Evolutionary conservation across 2,113 vertebrate genomes (phyloP), one percentile per base, ranked within the genome.

Genomic region (Psettodes erumei): DNA sequence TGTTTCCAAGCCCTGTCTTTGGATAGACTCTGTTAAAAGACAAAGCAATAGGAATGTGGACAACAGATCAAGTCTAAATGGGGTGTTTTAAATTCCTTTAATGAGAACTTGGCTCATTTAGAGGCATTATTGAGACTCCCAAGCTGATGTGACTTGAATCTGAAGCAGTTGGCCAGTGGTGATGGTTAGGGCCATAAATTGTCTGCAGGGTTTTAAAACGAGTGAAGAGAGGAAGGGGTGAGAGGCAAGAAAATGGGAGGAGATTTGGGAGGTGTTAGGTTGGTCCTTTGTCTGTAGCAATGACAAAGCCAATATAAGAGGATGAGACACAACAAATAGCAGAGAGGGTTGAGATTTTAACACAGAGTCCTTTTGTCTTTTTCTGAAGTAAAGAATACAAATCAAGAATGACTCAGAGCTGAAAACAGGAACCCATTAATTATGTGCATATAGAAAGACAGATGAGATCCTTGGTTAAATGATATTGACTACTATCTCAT

Each of bases 91-190:
- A 80, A 87, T 88, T 86, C 75, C 80, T 87, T 86, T 90, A 87
- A 88, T 92, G 91, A 90, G 82, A 87, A 88, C 71, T 81, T 87
- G 84, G 84, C 88, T 87, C 82, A 86, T 87, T 91, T 88, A 71
- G 69, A 89, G 81, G 79, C 83, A 79, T 91, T 90, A 89, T 87
- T 85, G 83, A 88, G 84, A 71, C 81, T 88, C 72, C 62, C 69
- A 64, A 76, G 87, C 50, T 37, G 72, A 81, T 93, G 89, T 90
- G 91, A 88, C 76, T 87, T 27, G 88, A 92, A 92, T 93, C 62
- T 71, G 72, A 88, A 94, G 76, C 81, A 89, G 88, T 82, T 86
- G 80, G 74, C 78, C 47, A 33, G 40, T 42, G 59, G 86, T 65
- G 58, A 62, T 75, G 73, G 86, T 83, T 43, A 5, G 73, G 75